Conservation (phyloP, 2,888 invertebrate genomes). For the Xanthorhoe spadicearia region DNA sequence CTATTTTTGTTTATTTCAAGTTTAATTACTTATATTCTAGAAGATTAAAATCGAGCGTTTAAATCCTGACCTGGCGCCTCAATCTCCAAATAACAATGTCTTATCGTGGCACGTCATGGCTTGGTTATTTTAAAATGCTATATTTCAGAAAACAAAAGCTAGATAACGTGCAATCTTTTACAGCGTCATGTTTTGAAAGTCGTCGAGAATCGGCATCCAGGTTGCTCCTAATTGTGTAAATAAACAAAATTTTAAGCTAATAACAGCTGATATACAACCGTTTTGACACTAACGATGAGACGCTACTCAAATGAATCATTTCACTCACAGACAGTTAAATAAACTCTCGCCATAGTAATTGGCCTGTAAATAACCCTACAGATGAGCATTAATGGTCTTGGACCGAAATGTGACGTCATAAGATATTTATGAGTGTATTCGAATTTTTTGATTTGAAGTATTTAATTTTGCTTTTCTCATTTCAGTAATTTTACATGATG, state of each 20-base stretch:
- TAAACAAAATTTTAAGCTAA: conserved; percentile 15
- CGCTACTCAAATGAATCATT: conserved; percentile 32
- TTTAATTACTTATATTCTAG: too few relatives aligned
- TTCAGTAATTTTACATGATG: conserved; percentile 9
- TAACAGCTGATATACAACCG: conserved; percentile 23
- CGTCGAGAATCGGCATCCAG: too few relatives aligned
- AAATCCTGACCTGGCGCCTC: too few relatives aligned
- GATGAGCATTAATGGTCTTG: conserved; percentile 72
- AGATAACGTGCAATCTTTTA: too few relatives aligned
- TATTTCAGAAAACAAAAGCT: too few relatives aligned
- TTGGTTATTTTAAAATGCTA: too few relatives aligned
- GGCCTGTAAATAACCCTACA: conserved; percentile 74
- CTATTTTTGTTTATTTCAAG: too few relatives aligned
- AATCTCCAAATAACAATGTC: too few relatives aligned
- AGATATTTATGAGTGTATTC: conserved; percentile 68
- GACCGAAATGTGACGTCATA: conserved; percentile 63
- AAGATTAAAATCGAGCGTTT: too few relatives aligned
- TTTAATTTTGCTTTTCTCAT: neutral
- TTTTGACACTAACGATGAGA: conserved; percentile 34
- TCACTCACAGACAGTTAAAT: conserved; percentile 57
- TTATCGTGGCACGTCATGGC: too few relatives aligned
- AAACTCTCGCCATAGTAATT: conserved; percentile 69
- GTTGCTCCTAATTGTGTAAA: neutral
- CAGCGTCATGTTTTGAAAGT: too few relatives aligned
- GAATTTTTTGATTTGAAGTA: conserved; percentile 35